Evolutionary conservation across 2,888 invertebrate genomes (phyloP), one percentile per base, ranked within the genome.

Genomic region (Cerceris rybyensis): DNA sequence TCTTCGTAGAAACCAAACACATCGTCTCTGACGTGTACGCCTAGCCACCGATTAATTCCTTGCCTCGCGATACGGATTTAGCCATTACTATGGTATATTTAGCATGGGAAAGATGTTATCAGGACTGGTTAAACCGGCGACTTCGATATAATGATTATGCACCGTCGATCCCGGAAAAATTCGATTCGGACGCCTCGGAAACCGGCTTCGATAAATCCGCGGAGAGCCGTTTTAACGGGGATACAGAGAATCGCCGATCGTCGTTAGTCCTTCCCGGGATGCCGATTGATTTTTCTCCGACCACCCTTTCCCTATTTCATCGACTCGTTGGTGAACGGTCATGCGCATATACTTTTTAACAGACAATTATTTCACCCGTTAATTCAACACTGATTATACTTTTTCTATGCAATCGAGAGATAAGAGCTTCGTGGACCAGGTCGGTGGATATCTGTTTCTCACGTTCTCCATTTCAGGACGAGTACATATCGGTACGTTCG

Each of bases 71-170:
- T 87, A 90, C 90, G 81, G 87, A 90, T 90, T 91, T 90, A 91
- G 89, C 87, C 74, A 41, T 70, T 69, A 66, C 58, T 54, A 80
- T 77, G 88, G 80, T 91, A 91, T 91, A 90, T 90, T 91, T 88
- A 90, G 89, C 86, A 60, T 84, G 85, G 86, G 87, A 90, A 84
- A 85, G 90, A 91, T 88, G 77, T 81, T 90, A 91, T 91, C 91
- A 70, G 61, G 86, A 91, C 91, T 88, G 89, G 91, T 90, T 88
- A 82, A 77, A 86, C 87, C 85, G 83, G 88, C 82, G 83, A 71
- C 83, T 84, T 77, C 79, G 86, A 88, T 89, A 73, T 83, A 90
- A 90, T 87, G 88, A 90, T 89, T 89, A 90, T 87, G 82, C 77
- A 76, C 72, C 74, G 70, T 60, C 50, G 57, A 54, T 50, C 66